Conservation (phyloP, 2,888 invertebrate species). For the Graphium colonna region DNA sequence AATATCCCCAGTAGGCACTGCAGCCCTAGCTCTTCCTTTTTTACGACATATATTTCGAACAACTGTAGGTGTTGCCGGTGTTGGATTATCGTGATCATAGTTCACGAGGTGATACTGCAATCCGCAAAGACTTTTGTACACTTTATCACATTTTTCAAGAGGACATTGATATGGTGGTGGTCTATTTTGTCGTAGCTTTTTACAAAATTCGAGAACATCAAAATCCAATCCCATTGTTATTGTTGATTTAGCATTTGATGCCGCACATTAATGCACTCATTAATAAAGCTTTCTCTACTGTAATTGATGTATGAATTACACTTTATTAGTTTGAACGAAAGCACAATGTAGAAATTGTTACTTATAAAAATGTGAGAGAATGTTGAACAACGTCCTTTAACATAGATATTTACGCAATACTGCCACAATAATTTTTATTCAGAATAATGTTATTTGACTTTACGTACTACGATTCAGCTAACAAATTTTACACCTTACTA, state of each 20-base stretch:
- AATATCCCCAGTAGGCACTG: constrained; percentile 80
- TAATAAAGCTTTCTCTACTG: background rate
- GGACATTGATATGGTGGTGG: constrained; percentile 93
- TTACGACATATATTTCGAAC: constrained; percentile 79
- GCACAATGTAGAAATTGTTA: constrained; percentile 25
- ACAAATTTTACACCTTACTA: too few relatives aligned
- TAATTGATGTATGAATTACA: background rate
- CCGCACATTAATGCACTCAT: background rate
- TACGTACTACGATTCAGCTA: too few relatives aligned
- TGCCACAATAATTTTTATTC: too few relatives aligned
- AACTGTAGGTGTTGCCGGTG: constrained; percentile 81
- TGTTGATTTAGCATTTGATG: constrained; percentile 16
- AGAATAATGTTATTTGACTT: too few relatives aligned
- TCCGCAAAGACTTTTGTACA: constrained; percentile 92
- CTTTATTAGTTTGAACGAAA: background rate
- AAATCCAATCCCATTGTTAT: constrained; percentile 88
- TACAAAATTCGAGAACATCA: constrained; percentile 92
- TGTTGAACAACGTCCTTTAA: too few relatives aligned
- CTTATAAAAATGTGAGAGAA: constrained; percentile 34
- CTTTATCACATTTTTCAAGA: constrained; percentile 89
- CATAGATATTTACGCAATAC: too few relatives aligned
- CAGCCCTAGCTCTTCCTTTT: constrained; percentile 79
- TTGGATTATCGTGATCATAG: constrained; percentile 90
- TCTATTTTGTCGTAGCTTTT: constrained; percentile 88
- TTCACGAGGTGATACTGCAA: constrained; percentile 92